Evolutionary conservation across 2,888 invertebrate species (phyloP), one percentile per base, ranked within the genome.

Genomic region (Drosophila fulvimacula): DNA sequence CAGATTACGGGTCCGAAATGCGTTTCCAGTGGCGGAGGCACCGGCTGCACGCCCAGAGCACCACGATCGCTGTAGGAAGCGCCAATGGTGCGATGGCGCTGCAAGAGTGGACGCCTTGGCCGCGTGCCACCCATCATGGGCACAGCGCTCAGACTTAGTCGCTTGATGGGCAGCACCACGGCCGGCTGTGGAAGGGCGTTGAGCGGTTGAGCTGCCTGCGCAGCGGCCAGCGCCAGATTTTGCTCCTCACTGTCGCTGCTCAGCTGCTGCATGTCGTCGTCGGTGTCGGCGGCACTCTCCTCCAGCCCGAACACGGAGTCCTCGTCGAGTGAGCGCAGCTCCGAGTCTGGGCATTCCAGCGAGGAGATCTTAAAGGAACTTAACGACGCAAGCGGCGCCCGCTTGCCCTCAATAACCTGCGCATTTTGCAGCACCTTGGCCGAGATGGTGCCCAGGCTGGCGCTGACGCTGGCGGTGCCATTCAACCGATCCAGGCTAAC

Each of bases 191-290:
- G 48, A 3, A 44, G 39, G 5, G 51, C 13, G 10, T 48, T 30
- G 30, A 46, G 36, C 21, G 58, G 55, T 5, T 61, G 64, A n/a
- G 51, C 24, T 0, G 42, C 42, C 67, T 55, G 55, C 10, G 41
- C 55, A 15, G 55, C 39, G 0, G 75, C 68, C 34, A 63, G 52
- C 15, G 60, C 64, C n/a, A 81, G 79, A 42, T 66, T 64, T 46
- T 82, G 83, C 66, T 95, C 95, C 78, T 96, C 96, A 88, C 96
- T 97, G 90, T 97, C 97, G 41, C 96, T 96, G 68, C 96, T 96
- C 90, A 97, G 95, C 86, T 96, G 96, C 88, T 96, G 96, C 82
- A 96, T 95, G 89, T 97, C 97, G 88, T 96, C 96, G 90, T 97
- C 97, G 17, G 97, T 97, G 83, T 96, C 96, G 76, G 93, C 93